These are phyloP conservation scores for Cherax destructor DNA, from an alignment of 1,140 invertebrate genomes.

Conservation along the genomic window DNA sequence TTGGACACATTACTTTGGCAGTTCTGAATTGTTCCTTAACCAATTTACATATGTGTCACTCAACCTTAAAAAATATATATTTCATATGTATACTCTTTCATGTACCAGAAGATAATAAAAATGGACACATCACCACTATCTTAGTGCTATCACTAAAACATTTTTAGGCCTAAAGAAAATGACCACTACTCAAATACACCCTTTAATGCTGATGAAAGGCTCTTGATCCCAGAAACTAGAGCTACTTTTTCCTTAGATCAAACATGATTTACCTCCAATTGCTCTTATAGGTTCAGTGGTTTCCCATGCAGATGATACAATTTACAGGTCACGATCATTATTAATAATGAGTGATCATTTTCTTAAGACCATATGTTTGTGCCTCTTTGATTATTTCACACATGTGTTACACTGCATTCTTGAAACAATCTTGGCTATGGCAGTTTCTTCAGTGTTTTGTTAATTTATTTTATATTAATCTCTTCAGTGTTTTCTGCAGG, in stretches of 20 bases:
- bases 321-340: not conserved
- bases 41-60: not conserved
- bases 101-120: not conserved
- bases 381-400: conserved; percentile 2
- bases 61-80: conserved; percentile 13
- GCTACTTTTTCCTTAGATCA: no score
- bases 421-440: not conserved
- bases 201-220: no score
- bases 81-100: not conserved
- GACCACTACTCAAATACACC: not conserved
- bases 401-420: not conserved
- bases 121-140: not conserved
- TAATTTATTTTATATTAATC: not conserved
- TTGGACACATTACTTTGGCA: not conserved
- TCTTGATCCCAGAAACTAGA: no score
- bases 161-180: not conserved
- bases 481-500: not conserved
- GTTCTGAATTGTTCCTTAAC: not conserved
- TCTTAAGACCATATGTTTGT: conserved; percentile 3
- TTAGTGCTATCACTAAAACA: conserved; percentile 10
- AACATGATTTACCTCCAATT: no score
- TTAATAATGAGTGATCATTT: not conserved
- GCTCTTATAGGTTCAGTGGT: no score
- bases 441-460: not conserved
- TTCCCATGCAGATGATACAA: no score